Base-by-base conservation (phyloP, 2,888 invertebrate genomes). In the Drosophila merina region DNA sequence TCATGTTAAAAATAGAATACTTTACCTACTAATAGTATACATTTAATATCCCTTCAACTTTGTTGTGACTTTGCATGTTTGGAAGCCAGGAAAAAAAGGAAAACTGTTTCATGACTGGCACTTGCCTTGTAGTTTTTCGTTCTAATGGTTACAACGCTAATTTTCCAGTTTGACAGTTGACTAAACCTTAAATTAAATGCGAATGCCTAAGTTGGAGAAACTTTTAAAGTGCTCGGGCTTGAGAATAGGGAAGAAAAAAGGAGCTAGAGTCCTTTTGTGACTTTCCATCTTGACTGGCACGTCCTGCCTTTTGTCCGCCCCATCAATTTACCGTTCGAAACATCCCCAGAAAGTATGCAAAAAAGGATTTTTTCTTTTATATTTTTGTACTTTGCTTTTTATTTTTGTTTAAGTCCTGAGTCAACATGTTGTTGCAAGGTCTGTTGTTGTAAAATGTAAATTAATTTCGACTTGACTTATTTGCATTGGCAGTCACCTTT, bases 111-210 rank as follows among this genome's bases (percentile, higher is more conserved):
- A 70, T 66, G 71, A 52, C 51, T 59, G 44, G 49, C 38, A 59
- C 28, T 59, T 58, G 44, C 66, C 58, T 54, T 76, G 64, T 66
- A 73, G 66, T 72, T 72, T 71, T 68, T 67, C 74, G 44, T 60
- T 68, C 68, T 72, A 75, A 76, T 66, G 69, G 75, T 72, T 76
- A 74, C 74, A 81, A 57, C 60, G 77, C 84, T 86, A 84, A 84
- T 84, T 86, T 84, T 68, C 64, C 79, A 67, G 48, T 76, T 76
- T 79, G 84, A 81, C 81, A 84, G 81, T 75, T 74, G 77, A 83
- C 83, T 85, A 71, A 69, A 68, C 57, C 67, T 38, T 51, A 54
- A 44, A 54, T 52, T 55, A 69, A 69, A 51, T 25, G n/a, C 10
- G 10, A 20, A 50, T 36, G 36, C n/a, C 40, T 33, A 7, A 38